A percentile compares a stretch with the other conserved stretches of the same genome.
Conservation (phyloP, 2,888 invertebrate genomes). For the Lasioglossum villosulum region DNA sequence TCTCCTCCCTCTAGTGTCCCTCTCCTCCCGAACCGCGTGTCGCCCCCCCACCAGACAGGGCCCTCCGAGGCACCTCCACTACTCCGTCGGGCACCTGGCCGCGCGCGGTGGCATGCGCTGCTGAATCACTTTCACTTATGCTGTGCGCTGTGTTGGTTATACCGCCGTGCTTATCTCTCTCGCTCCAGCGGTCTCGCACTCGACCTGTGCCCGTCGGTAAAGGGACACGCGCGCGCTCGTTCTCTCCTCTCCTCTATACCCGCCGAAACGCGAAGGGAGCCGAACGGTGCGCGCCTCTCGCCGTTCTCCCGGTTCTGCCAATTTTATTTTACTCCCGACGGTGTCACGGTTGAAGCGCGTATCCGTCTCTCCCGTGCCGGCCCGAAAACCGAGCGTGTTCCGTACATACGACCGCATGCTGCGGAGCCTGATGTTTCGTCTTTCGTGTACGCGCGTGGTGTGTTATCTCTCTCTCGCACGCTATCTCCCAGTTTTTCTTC, state of each 20-base stretch:
- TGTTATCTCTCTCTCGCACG: not conserved
- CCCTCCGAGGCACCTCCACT: constrained; percentile 69
- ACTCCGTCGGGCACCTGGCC: constrained; percentile 78
- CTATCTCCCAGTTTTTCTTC: not conserved
- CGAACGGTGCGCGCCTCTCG: constrained; percentile 68
- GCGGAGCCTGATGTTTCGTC: not conserved
- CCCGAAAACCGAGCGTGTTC: constrained; percentile 11
- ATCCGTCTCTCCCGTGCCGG: constrained; percentile 47
- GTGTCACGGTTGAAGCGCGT: constrained; percentile 61
- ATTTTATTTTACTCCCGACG: constrained; percentile 66
- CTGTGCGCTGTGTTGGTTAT: constrained; percentile 80
- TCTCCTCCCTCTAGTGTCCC: constrained; percentile 48
- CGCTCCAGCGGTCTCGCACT: constrained; percentile 46
- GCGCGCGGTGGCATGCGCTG: constrained; percentile 80
- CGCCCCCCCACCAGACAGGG: constrained; percentile 81
- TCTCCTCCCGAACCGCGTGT: constrained; percentile 64
- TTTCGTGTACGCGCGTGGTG: not conserved
- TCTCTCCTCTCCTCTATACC: constrained; percentile 67
- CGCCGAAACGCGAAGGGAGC: constrained; percentile 71
- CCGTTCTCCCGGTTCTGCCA: constrained; percentile 69
- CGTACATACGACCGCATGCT: constrained; percentile 2
- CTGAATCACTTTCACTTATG: constrained; percentile 83
- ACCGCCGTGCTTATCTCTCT: constrained; percentile 51
- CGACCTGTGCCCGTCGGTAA: constrained; percentile 72
- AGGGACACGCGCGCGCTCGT: constrained; percentile 70